These are phyloP conservation scores for Mesodorylaimus sp. DNA, from an alignment of 2,888 invertebrate genomes.

Conservation along the genomic window DNA sequence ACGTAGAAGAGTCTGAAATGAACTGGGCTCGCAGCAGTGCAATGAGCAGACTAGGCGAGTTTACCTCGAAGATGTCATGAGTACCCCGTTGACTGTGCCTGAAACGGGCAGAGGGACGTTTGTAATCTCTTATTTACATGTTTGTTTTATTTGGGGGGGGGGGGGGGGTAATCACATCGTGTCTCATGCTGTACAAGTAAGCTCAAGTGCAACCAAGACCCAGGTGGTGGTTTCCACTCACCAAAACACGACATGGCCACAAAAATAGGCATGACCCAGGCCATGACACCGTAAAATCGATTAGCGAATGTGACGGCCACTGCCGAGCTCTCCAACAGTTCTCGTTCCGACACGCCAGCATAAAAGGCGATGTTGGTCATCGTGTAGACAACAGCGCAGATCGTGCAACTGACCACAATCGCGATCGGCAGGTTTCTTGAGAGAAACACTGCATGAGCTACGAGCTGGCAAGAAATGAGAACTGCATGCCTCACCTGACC, in stretches of 20 bases:
- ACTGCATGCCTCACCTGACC: conserved; percentile 44
- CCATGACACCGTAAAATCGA: conserved; percentile 64
- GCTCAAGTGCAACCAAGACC: too few species aligned
- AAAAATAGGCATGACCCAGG: conserved; percentile 85
- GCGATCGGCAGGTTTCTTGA: conserved; percentile 69
- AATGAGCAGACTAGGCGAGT: neutral
- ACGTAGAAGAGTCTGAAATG: conserved; percentile 64
- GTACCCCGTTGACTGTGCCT: conserved; percentile 82
- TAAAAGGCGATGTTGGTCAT: conserved; percentile 87
- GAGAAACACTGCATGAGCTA: conserved; percentile 50
- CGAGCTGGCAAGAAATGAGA: too few species aligned
- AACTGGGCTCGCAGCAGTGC: neutral
- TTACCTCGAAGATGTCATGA: conserved; percentile 69
- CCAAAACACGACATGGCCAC: conserved; percentile 90
- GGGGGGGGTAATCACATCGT: too few species aligned
- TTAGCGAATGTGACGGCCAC: conserved; percentile 52
- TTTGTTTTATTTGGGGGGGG: too few species aligned
- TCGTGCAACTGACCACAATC: conserved; percentile 74
- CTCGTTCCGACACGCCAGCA: conserved; percentile 70
- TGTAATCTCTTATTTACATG: too few species aligned
- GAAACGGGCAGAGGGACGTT: too few species aligned
- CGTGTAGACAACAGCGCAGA: conserved; percentile 86
- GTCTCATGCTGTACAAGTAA: too few species aligned
- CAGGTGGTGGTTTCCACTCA: too few species aligned
- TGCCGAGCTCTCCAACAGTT: conserved; percentile 74